Conservation (phyloP, 2,797 vertebrate genomes). For the Apodemus agrarius region DNA sequence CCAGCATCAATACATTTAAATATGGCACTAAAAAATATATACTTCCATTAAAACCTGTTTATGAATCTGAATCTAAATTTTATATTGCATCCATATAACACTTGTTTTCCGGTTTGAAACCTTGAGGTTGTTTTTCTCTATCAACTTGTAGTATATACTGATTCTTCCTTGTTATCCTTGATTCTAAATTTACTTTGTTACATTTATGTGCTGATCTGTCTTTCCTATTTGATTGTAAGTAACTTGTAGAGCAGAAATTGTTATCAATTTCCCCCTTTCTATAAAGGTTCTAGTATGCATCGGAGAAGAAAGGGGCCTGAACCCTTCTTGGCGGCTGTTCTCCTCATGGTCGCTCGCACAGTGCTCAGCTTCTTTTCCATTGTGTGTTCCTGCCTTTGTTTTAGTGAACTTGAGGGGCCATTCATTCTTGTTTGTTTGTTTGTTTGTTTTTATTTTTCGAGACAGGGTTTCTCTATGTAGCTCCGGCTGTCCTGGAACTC, state of each 20-base stretch:
- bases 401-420: not conserved
- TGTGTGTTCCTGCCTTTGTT: not conserved
- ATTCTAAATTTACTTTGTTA: conserved; percentile 40
- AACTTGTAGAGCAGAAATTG: conserved; percentile 45
- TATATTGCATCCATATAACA: not conserved
- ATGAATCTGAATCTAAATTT: conserved; percentile 51
- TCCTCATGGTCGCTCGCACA: not conserved
- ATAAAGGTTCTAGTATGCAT: not conserved
- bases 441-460: no score
- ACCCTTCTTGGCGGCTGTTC: not conserved
- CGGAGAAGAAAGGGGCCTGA: not conserved
- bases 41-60: conserved; percentile 48
- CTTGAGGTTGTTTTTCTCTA: conserved; percentile 5
- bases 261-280: not conserved
- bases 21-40: conserved; percentile 53
- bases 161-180: not conserved
- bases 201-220: conserved; percentile 16
- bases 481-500: no score
- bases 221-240: conserved; percentile 24
- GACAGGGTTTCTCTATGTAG: no score
- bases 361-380: not conserved
- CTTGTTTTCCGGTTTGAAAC: not conserved
- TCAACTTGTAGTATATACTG: conserved; percentile 21
- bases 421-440: no score
- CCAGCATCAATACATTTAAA: conserved; percentile 39